These are phyloP conservation scores for Vombatus ursinus DNA, from an alignment of 2,113 vertebrate species.

Conservation along the genomic window DNA sequence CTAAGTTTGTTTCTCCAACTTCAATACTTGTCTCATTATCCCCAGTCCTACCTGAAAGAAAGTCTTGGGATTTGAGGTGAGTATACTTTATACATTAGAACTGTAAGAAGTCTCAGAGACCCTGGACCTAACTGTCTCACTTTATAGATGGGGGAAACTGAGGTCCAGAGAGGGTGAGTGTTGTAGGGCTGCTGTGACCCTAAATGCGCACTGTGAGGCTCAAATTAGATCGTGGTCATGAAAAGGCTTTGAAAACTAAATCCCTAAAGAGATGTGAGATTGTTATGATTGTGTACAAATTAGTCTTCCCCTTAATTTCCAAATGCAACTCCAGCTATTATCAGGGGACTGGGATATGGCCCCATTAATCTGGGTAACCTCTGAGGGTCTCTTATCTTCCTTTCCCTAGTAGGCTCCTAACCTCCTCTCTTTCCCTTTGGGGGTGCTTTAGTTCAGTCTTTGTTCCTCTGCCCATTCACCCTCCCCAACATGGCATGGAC, in stretches of 20 bases:
- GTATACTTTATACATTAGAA: neutral
- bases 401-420: neutral
- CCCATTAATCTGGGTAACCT: neutral
- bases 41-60: neutral
- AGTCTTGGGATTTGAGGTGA: neutral
- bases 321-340: neutral
- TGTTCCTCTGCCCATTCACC: neutral
- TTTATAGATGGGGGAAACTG: neutral
- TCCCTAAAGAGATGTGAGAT: neutral
- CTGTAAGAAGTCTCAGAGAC: neutral
- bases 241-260: neutral
- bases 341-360: neutral
- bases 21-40: neutral
- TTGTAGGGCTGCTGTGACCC: neutral
- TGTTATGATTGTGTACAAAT: neutral
- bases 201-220: neutral
- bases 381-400: accelerated
- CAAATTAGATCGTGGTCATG: neutral
- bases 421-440: too few relatives aligned
- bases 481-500: neutral
- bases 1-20: neutral
- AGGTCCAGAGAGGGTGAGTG: neutral
- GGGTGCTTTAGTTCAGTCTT: neutral
- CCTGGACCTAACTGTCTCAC: neutral
- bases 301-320: neutral